Base-by-base conservation (phyloP, 2,113 vertebrate species). In the Gnathochromis pfefferi region DNA sequence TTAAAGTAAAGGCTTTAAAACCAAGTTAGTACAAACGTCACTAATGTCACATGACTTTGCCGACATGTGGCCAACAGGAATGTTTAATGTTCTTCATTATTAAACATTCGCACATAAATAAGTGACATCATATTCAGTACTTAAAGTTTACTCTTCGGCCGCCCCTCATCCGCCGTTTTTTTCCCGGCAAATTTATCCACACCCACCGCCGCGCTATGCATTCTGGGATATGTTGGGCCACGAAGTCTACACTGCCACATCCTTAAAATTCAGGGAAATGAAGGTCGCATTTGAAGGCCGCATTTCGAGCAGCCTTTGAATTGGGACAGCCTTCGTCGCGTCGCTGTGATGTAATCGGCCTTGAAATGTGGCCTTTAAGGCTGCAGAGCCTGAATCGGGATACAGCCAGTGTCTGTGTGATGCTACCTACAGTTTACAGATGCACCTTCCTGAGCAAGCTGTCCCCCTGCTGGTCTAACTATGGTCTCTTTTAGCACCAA, bases 341-440 rank as follows among this genome's bases (percentile, higher is more conserved):
- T 2, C 5, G 49, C 2, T 0, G 19, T 53, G 51, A n/a, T 1
- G 5, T 53, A 53, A 2, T n/a, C 5, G 0, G 19, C 19, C 49
- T n/a, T 1, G 3, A n/a, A 53, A 53, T 6, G 49, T 5, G 3
- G 19, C 49, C 49, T 53, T 6, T 6, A 0, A 53, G 19, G 49
- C 49, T 53, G 49, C 19, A 53, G 49, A n/a, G 0, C 9, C 9
- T 10, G 9, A 1, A 0, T 4, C 2, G 9, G 51, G 51, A 53
- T 0, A 53, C 19, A 53, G 49, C 51, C n/a, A 0, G 60, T 0
- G 16, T 38, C 11, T 3, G 1, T 26, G 38, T 42, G 35, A 42
- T 4, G n/a, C 10, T 58, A 23, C 65, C 65, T 42, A 1, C 38
- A 23, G 38, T 9, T 14, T 21, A 0, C 7, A 16, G 63, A 68